Evolutionary conservation across 2,113 vertebrate species (phyloP).

Genomic region (Syrmaticus mikado): DNA sequence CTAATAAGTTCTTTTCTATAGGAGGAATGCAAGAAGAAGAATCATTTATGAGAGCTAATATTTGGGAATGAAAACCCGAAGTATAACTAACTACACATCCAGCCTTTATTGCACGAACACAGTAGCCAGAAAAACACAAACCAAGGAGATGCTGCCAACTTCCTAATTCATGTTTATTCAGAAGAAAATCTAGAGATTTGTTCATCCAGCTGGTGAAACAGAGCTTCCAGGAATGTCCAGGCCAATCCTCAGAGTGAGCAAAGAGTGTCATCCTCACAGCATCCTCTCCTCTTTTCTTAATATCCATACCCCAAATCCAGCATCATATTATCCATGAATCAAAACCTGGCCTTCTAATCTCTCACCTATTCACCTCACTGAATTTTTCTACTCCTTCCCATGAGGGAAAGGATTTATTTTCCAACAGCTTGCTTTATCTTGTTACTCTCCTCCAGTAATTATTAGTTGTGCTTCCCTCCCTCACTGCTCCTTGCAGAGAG

Average conservation of each 20-base stretch:
- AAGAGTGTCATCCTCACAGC: not conserved
- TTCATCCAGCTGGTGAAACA: not conserved
- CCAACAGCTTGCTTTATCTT: not conserved
- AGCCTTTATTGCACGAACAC: not conserved
- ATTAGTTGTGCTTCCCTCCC: not conserved
- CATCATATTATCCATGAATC: not conserved
- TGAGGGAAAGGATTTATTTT: not conserved
- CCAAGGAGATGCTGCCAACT: not conserved
- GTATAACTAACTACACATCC: not conserved
- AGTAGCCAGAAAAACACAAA: constrained; percentile 12
- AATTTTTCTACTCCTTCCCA: not conserved
- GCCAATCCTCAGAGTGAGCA: not conserved
- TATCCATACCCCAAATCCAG: not conserved
- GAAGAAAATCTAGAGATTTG: not conserved
- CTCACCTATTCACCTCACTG: not conserved
- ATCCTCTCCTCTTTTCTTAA: not conserved
- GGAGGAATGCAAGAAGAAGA: not conserved
- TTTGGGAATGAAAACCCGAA: constrained; percentile 5
- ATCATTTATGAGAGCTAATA: not conserved
- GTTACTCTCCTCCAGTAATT: not conserved
- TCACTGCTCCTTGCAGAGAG: not conserved
- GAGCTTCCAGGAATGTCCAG: not conserved
- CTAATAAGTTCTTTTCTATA: not conserved
- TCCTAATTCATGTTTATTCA: not conserved
- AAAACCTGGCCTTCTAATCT: not conserved